These are phyloP conservation scores for Dryas iulia DNA, from an alignment of 1,140 invertebrate genomes.

Conservation along the genomic window DNA sequence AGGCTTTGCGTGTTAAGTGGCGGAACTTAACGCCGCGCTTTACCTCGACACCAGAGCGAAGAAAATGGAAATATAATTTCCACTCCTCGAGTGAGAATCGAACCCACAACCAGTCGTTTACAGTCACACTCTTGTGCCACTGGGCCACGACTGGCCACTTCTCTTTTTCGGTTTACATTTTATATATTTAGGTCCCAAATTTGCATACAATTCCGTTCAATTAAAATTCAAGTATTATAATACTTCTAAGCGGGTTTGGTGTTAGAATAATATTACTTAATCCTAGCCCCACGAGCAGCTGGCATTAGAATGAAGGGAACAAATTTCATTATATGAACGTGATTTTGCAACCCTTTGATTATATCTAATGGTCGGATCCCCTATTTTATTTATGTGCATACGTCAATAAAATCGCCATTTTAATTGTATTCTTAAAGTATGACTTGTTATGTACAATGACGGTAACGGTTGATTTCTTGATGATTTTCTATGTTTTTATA, in stretches of 20 bases:
- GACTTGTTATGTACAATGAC: background rate
- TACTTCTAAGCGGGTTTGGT: slow-evolving; percentile 40
- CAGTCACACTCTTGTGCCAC: too few species aligned
- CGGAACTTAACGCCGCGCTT: too few species aligned
- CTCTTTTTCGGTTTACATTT: slow-evolving; percentile 7
- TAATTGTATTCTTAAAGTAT: background rate
- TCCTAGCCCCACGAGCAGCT: slow-evolving; percentile 53
- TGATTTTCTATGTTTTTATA: too few species aligned
- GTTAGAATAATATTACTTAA: slow-evolving; percentile 68
- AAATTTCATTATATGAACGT: slow-evolving; percentile 60
- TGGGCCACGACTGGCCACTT: too few species aligned
- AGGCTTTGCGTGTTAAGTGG: too few species aligned
- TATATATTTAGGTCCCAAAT: slow-evolving; percentile 11
- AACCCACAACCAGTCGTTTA: too few species aligned
- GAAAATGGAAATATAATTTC: too few species aligned
- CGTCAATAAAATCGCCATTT: background rate
- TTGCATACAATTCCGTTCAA: slow-evolving; percentile 35
- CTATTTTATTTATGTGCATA: slow-evolving; percentile 36
- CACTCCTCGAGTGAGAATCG: too few species aligned
- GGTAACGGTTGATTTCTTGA: background rate
- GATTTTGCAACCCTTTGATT: slow-evolving; percentile 74
- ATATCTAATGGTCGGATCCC: slow-evolving; percentile 63
- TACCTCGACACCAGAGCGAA: too few species aligned
- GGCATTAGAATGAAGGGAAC: slow-evolving; percentile 55
- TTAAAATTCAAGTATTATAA: slow-evolving; percentile 14